Evolutionary conservation across 2,113 vertebrate genomes (phyloP), one percentile per base, ranked within the genome.

Genomic region (Miniopterus natalensis): DNA sequence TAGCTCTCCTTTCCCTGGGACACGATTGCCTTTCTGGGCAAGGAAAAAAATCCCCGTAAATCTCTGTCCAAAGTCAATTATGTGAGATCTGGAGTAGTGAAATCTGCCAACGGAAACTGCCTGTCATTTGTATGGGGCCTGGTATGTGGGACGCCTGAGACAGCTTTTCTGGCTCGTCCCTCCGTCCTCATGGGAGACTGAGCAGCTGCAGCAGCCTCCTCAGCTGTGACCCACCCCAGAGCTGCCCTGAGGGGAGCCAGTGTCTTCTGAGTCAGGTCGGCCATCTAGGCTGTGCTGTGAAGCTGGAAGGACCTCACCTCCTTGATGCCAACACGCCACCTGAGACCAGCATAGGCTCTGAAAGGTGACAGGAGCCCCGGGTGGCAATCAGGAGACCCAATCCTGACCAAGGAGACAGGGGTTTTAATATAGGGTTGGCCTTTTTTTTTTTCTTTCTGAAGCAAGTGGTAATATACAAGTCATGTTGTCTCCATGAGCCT

Each of bases 51-150:
- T 66, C 65, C 80, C 45, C 29, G 68, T 27, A 92, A 70, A 66
- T 92, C 66, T 92, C n/a, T 85, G 68, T 86, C 94, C 96, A 70
- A 84, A 94, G 92, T 74, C 79, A 95, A 87, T 93, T 75, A 84
- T 93, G 79, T 80, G 92, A 85, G 92, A 83, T 92, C 20, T 61
- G 87, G 71, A 90, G 79, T 2, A 63, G 31, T 80, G 53, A 14
- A 51, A 66, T 29, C 65, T 73, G 90, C 91, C 86, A 86, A 12
- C 0, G 8, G 96, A 91, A 94, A 63, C 73, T 63, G 29, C 23
- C 36, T 77, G 84, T 74, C 77, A 45, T 89, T 65, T 59, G 70
- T 71, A 42, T 8, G 42, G 15, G 84, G 90, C 75, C 75, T 53
- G 36, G 53, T 59, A n/a, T 25, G 79, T 40, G 61, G 79, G 87